phyloP scores from a whole-genome alignment of 1,140 invertebrate species.

The Dreissena rostriformis region DNA sequence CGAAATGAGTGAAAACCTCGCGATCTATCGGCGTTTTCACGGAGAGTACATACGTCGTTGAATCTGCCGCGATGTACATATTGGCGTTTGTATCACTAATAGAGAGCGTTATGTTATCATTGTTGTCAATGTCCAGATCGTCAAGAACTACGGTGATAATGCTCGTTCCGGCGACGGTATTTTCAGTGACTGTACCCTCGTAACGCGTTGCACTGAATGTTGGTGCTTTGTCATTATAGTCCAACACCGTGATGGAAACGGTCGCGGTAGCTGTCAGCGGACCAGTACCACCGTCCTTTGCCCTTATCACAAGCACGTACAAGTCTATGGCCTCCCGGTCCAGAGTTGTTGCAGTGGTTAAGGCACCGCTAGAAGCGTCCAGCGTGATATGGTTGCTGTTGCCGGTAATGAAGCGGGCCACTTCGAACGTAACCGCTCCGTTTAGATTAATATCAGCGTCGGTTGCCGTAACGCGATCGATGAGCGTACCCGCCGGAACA shows the following conservation, averaged over 20 bases:
- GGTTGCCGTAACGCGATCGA: constrained; percentile 54
- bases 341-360: constrained; percentile 56
- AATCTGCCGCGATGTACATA: constrained; percentile 86
- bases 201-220: constrained; percentile 81
- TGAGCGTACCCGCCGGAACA: constrained; percentile 21
- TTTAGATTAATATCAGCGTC: constrained; percentile 68
- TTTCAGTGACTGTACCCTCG: constrained; percentile 89
- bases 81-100: constrained; percentile 65
- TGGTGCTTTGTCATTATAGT: constrained; percentile 79
- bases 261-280: constrained; percentile 53
- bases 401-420: constrained; percentile 58
- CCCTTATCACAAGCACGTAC: constrained; percentile 61
- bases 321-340: constrained; percentile 62
- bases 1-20: constrained; percentile 90
- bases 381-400: constrained; percentile 56
- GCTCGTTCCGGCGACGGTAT: constrained; percentile 91
- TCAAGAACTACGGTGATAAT: constrained; percentile 89
- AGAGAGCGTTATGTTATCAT: constrained; percentile 93
- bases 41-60: constrained; percentile 89
- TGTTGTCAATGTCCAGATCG: constrained; percentile 82
- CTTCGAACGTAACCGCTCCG: constrained; percentile 52
- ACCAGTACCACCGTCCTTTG: constrained; percentile 61
- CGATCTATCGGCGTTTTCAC: constrained; percentile 89
- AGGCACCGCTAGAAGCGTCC: constrained; percentile 53
- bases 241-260: constrained; percentile 69